Conservation (phyloP, 2,113 vertebrate genomes). For the Pelecanus crispus region DNA sequence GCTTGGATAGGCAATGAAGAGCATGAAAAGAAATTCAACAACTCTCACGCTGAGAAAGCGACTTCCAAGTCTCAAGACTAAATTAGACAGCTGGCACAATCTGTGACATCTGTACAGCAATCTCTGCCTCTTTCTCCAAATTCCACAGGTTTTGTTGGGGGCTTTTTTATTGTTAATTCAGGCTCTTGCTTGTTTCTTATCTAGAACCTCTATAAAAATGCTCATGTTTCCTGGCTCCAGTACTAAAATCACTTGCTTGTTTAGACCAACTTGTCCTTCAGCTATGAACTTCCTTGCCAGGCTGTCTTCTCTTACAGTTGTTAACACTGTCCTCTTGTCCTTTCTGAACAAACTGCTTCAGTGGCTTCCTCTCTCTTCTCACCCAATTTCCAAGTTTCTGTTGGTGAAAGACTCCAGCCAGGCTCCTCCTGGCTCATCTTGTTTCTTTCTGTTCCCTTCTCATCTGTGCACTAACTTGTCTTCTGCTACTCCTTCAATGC, state of each 20-base stretch:
- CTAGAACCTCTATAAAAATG: neutral
- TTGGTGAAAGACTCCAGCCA: neutral
- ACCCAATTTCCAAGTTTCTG: neutral
- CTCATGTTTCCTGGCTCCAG: neutral
- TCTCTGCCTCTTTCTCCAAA: neutral
- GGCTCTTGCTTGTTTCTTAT: neutral
- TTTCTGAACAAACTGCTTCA: neutral
- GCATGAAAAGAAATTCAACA: slow-evolving; percentile 11
- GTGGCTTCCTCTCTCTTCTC: neutral
- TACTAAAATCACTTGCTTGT: neutral
- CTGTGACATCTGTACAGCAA: neutral
- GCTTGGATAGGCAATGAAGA: neutral
- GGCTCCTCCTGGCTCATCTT: neutral
- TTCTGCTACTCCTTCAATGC: neutral
- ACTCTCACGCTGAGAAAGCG: neutral
- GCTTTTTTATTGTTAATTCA: neutral
- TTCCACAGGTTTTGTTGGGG: neutral
- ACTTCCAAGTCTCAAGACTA: neutral
- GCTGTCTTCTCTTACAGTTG: neutral
- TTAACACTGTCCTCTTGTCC: neutral
- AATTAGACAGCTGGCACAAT: neutral
- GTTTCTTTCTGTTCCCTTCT: neutral
- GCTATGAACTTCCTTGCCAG: neutral
- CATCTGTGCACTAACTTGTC: neutral
- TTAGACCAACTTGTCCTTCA: neutral